A percentile compares a stretch with the other conserved stretches of the same genome.
These are phyloP conservation scores for Ciona savignyi DNA, from an alignment of 23 tunicate genomes.

Conservation along the genomic window DNA sequence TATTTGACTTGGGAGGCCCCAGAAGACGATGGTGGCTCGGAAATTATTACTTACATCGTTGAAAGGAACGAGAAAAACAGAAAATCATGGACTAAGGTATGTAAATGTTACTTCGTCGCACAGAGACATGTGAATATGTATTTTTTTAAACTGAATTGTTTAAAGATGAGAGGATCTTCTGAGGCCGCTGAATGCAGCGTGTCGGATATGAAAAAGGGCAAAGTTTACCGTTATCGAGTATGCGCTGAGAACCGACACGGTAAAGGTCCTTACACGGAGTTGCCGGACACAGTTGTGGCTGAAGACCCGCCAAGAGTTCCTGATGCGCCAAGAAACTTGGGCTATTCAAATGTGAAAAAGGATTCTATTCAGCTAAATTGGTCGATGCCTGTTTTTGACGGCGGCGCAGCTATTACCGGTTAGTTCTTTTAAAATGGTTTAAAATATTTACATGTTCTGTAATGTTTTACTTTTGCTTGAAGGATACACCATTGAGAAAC, in stretches of 20 bases:
- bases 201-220: slow-evolving; percentile 76
- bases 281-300: slow-evolving; percentile 57
- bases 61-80: slow-evolving; percentile 73
- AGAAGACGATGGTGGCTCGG: slow-evolving; percentile 68
- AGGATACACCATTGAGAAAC: slow-evolving; percentile 85
- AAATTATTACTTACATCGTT: slow-evolving; percentile 61
- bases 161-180: slow-evolving; percentile 32
- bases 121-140: not conserved
- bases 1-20: slow-evolving; percentile 82
- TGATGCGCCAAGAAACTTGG: slow-evolving; percentile 39
- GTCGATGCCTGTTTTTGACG: slow-evolving; percentile 73
- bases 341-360: slow-evolving; percentile 55
- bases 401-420: no score
- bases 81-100: slow-evolving; percentile 77
- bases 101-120: not conserved
- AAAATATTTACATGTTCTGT: not conserved
- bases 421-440: not conserved
- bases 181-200: slow-evolving; percentile 56
- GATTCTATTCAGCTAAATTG: slow-evolving; percentile 67
- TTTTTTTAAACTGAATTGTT: not conserved
- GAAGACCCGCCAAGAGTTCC: slow-evolving; percentile 69
- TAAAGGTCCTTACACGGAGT: slow-evolving; percentile 60
- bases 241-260: slow-evolving; percentile 74
- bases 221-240: slow-evolving; percentile 58
- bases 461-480: no score